Base-by-base conservation (phyloP, 2,113 vertebrate genomes). In the Takifugu flavidus region DNA sequence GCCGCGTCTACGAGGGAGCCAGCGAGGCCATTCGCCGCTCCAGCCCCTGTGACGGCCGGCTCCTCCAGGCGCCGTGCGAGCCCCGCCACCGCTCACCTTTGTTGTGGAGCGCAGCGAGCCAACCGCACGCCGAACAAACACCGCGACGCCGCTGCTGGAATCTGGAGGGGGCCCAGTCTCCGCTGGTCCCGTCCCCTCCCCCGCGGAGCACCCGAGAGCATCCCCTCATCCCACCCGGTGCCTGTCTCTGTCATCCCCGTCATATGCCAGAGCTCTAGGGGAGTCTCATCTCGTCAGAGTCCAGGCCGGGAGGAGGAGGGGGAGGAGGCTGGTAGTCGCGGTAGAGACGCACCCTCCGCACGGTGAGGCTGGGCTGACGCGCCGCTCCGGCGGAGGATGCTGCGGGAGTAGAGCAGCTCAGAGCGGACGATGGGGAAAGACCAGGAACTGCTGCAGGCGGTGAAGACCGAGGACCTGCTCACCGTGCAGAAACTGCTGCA, bases 401-500 rank as follows among this genome's bases (percentile, higher is more conserved):
- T 90, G 81, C 80, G 83, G 86, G 82, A 88, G 84, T 92, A 87
- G 87, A 75, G 75, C 58, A 74, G 72, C 85, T 82, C 80, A 46
- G 75, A 65, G 77, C 64, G 83, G 89, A 93, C 89, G 89, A 97
- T 98, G 95, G 95, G 95, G 89, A 96, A 96, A 89, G 95, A 98
- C 89, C 95, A 96, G 90, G 95, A 98, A 87, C 91, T 98, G 90
- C 93, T 98, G 87, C 95, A 96, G 91, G 95, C 95, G 81, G 95
- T 98, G 83, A 98, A 98, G 90, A 95, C 93, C 85, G 95, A 98
- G 92, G 95, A 98, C 91, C 83, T 96, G 82, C 90, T 94, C 80
- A 92, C 94, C 80, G 95, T 95, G 81, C 95, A 97, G 92, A 94
- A 95, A 90, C 93, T 98, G 89, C 92, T 98, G 92, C 94, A 96